phyloP scores from a whole-genome alignment of 2,797 vertebrate species.

The Cygnus olor region DNA sequence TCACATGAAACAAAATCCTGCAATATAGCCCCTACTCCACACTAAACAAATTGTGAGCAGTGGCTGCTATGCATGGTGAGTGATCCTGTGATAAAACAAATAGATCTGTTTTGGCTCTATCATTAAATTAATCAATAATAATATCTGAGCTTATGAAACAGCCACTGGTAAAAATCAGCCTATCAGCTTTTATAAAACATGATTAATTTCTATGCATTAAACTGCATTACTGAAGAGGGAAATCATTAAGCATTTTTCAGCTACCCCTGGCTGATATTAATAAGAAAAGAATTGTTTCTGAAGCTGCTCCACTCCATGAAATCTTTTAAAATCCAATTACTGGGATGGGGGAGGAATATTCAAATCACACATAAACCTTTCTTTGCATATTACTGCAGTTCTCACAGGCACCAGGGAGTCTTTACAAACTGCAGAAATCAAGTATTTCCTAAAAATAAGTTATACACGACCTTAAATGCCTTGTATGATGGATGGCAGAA shows the following conservation, averaged over 20 bases:
- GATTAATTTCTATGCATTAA: slow-evolving; percentile 33
- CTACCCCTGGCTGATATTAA: neutral
- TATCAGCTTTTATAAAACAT: slow-evolving; percentile 2
- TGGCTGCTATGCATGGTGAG: neutral
- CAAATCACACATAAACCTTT: neutral
- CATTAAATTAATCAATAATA: slow-evolving; percentile 38
- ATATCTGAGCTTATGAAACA: slow-evolving; percentile 40
- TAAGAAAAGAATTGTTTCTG: neutral
- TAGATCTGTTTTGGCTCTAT: neutral
- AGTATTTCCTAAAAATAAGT: neutral
- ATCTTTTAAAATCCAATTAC: slow-evolving; percentile 36
- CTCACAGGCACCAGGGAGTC: neutral
- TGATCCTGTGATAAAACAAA: neutral
- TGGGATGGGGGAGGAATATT: neutral
- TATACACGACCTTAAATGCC: neutral
- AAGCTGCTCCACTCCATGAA: neutral
- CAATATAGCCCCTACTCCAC: neutral
- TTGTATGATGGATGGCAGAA: neutral
- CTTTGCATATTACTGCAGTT: slow-evolving; percentile 4
- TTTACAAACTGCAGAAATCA: slow-evolving; percentile 22
- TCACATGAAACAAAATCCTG: neutral
- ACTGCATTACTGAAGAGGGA: neutral
- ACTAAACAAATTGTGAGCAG: neutral
- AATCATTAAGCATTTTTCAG: slow-evolving; percentile 1
- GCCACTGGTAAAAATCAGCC: slow-evolving; percentile 10